phyloP scores from a whole-genome alignment of 2,888 invertebrate species.

The Liodrosophila aerea region DNA sequence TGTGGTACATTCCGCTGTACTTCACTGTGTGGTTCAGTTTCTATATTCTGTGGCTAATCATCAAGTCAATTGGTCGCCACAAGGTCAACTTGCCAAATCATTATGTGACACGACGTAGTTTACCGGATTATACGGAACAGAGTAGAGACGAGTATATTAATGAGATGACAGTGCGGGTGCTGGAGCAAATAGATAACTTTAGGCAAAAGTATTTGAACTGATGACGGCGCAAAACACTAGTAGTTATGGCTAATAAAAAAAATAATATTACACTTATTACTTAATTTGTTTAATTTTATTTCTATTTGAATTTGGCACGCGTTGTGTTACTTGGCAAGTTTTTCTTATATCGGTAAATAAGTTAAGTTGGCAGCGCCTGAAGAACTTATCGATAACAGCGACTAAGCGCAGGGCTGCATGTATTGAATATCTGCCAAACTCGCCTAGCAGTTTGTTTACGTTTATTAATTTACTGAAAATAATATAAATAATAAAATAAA shows the following conservation, averaged over 20 bases:
- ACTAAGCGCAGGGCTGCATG: no score
- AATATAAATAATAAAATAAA: conserved; percentile 42
- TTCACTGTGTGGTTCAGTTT: conserved; percentile 86
- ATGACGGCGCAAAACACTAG: conserved; percentile 36
- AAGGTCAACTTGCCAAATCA: conserved; percentile 84
- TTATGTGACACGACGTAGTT: conserved; percentile 74
- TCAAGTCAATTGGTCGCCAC: conserved; percentile 87
- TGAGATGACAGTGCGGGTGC: conserved; percentile 78
- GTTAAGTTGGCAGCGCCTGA: conserved; percentile 26
- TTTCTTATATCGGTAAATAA: not conserved
- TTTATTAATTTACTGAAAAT: conserved; percentile 31
- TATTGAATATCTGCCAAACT: not conserved
- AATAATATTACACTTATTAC: conserved; percentile 9
- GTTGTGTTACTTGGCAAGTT: not conserved
- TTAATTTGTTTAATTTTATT: not conserved
- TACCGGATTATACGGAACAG: conserved; percentile 59
- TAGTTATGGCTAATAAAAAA: conserved; percentile 51
- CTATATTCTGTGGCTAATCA: conserved; percentile 86
- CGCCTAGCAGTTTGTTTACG: conserved; percentile 54
- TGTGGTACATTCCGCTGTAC: conserved; percentile 88
- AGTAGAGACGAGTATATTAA: conserved; percentile 76
- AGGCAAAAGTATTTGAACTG: conserved; percentile 74
- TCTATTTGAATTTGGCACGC: conserved; percentile 17
- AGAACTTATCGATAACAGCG: conserved; percentile 25
- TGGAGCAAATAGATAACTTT: conserved; percentile 81